phyloP scores from a whole-genome alignment of 2,113 vertebrate genomes.

The Boulengerochromis microlepis region DNA sequence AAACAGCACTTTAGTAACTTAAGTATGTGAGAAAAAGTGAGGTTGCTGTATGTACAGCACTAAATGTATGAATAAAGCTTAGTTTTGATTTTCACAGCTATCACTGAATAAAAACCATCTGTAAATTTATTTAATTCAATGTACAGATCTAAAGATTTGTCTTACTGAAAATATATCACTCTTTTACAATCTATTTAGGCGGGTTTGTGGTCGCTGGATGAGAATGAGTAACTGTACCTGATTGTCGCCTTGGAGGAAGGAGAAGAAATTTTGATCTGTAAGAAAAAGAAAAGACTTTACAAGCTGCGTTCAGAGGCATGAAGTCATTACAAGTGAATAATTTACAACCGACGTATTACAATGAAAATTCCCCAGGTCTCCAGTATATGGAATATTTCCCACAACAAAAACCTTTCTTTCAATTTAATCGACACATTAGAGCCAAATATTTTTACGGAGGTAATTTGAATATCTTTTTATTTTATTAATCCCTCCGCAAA shows the following conservation, averaged over 20 bases:
- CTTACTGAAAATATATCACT: not conserved
- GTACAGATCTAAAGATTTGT: not conserved
- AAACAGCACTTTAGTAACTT: not conserved
- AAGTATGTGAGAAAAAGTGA: not conserved
- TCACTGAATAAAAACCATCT: not conserved
- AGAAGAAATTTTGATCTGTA: constrained; percentile 95
- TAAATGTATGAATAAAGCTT: not conserved
- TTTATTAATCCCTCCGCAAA: not conserved
- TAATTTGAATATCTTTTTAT: not conserved
- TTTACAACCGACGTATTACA: not conserved
- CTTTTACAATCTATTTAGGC: not conserved
- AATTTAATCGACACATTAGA: not conserved
- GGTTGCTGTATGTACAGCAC: not conserved
- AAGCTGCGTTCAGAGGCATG: not conserved
- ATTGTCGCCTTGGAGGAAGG: constrained; percentile 98
- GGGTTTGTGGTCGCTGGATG: not conserved
- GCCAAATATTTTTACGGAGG: not conserved
- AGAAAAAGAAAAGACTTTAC: not conserved
- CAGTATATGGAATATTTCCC: not conserved
- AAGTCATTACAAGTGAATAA: not conserved
- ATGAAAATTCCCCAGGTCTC: not conserved
- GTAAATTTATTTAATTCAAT: not conserved
- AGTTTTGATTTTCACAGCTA: not conserved
- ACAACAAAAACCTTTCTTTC: not conserved
- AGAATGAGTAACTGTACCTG: constrained; percentile 74